Conservation (phyloP, 2,888 invertebrate genomes). For the Cynaeus angustus region DNA sequence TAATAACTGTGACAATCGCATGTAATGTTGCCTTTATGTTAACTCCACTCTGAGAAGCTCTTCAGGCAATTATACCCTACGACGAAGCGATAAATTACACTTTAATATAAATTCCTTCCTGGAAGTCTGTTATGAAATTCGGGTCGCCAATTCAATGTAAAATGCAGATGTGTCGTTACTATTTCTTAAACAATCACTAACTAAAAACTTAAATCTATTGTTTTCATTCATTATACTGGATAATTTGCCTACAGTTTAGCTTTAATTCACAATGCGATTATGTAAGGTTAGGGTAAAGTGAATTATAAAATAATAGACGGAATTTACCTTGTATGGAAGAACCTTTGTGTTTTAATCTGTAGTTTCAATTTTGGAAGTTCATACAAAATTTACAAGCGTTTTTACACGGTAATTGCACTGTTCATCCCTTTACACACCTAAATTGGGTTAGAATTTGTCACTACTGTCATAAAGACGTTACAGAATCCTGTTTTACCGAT, state of each 20-base stretch:
- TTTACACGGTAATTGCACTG: not conserved
- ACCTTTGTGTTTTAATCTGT: not conserved
- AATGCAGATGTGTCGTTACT: not conserved
- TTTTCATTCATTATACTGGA: not conserved
- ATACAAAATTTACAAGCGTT: slow-evolving; percentile 1
- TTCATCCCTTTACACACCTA: not conserved
- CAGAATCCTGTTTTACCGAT: slow-evolving; percentile 17
- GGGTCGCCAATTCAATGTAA: not conserved
- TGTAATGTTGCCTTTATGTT: not conserved
- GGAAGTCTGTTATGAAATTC: not conserved
- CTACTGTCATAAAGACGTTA: not conserved
- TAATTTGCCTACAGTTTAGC: slow-evolving; percentile 2
- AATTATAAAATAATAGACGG: not conserved
- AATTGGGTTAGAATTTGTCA: not conserved
- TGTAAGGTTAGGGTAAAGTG: slow-evolving; percentile 2
- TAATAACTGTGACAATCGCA: not conserved
- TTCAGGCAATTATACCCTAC: not conserved
- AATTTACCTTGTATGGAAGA: slow-evolving; percentile 2
- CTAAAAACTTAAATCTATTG: not conserved
- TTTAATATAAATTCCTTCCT: not conserved
- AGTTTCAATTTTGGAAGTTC: not conserved
- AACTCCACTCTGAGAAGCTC: not conserved
- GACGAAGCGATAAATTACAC: not conserved
- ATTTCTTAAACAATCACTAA: too few relatives aligned
- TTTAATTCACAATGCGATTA: not conserved